Conservation (phyloP, 2,888 invertebrate genomes). For the Phyto melanocephala region DNA sequence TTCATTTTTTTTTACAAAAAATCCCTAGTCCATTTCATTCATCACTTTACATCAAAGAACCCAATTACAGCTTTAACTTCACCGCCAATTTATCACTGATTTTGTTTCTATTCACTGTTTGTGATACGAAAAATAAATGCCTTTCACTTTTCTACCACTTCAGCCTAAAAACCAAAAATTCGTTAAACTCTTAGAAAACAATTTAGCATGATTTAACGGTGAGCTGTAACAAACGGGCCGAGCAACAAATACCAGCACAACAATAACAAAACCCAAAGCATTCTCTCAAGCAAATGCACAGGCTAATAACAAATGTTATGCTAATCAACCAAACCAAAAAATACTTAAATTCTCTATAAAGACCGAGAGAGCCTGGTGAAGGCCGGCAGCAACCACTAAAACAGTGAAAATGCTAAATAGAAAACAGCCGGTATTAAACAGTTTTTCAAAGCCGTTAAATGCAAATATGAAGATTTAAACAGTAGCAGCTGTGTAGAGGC, state of each 20-base stretch:
- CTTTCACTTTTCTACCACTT: slow-evolving; percentile 36
- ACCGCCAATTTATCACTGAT: background rate
- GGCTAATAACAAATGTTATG: slow-evolving; percentile 52
- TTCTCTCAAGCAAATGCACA: slow-evolving; percentile 19
- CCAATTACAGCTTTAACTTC: background rate
- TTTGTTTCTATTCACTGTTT: background rate
- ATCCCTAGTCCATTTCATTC: background rate
- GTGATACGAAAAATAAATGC: background rate
- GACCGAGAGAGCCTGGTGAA: background rate
- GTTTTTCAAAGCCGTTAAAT: background rate
- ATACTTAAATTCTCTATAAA: slow-evolving; percentile 36
- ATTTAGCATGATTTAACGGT: slow-evolving; percentile 42
- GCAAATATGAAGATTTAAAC: background rate
- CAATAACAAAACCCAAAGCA: background rate
- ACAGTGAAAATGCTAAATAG: background rate
- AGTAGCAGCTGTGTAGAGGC: background rate
- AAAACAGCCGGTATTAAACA: background rate
- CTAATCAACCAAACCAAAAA: slow-evolving; percentile 54
- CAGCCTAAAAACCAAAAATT: slow-evolving; percentile 32
- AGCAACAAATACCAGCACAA: background rate
- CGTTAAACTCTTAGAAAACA: slow-evolving; percentile 47
- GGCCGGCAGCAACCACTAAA: background rate
- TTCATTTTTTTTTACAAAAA: no score
- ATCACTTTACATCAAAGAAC: background rate
- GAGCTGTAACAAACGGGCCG: slow-evolving; percentile 2